phyloP scores from a whole-genome alignment of 2,113 vertebrate species.

The Prochilodus magdalenae region DNA sequence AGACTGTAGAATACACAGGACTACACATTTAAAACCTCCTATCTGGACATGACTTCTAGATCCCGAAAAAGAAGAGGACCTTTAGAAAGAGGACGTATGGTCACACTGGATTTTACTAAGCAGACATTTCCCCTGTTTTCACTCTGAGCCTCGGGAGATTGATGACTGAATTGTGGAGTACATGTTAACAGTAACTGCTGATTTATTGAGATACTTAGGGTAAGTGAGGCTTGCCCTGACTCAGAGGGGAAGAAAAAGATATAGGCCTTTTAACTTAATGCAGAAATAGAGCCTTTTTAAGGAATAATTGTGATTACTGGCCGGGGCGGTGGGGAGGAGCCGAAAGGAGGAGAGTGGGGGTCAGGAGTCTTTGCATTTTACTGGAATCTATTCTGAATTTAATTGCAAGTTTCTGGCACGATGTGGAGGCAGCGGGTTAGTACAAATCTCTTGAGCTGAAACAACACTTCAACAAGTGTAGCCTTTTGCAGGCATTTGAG shows the following conservation, averaged over 20 bases:
- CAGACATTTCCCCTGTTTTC: conserved; percentile 89
- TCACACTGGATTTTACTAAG: conserved; percentile 74
- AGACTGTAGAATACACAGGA: too few species aligned
- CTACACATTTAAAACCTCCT: too few species aligned
- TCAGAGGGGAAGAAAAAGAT: conserved; percentile 85
- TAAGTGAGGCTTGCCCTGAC: conserved; percentile 93
- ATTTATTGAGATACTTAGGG: conserved; percentile 99
- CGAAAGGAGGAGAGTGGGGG: conserved; percentile 52
- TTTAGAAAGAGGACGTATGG: too few species aligned
- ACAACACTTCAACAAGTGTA: conserved; percentile 76
- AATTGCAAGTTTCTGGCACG: conserved; percentile 27
- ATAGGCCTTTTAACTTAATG: conserved; percentile 93
- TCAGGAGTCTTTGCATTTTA: conserved; percentile 13
- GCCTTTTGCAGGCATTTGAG: conserved; percentile 66
- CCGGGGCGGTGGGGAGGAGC: conserved; percentile 55
- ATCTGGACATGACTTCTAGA: too few species aligned
- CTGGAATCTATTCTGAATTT: conserved; percentile 37
- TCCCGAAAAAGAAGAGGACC: too few species aligned
- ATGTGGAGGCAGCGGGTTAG: conserved; percentile 12
- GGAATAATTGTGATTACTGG: conserved; percentile 82
- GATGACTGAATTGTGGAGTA: conserved; percentile 89
- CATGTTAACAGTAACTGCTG: conserved; percentile 92
- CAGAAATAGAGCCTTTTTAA: conserved; percentile 85
- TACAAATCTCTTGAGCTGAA: conserved; percentile 66
- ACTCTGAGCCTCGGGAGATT: conserved; percentile 90